Base-by-base conservation (phyloP, 53 echinoderm and acorn worm species). In the Holothuria scabra region DNA sequence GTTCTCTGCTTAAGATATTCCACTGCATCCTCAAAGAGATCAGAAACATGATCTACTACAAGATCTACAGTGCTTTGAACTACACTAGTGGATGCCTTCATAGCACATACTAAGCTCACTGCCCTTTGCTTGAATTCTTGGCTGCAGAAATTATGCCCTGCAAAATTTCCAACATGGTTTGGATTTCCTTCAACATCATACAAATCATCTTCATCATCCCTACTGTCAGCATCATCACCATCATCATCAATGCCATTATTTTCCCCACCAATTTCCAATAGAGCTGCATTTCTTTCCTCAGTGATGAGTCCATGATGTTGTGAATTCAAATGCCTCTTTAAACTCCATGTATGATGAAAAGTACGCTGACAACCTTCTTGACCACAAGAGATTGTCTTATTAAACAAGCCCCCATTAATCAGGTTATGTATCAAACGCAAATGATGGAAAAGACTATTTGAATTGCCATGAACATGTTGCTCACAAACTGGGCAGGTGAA, bases 11-110 rank as follows among this genome's bases (percentile, higher is more conserved):
- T 79, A 28, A 79, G 31, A 58, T 79, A 79, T 28, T 30, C 79
- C 20, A 79, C 58, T 30, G 29, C 79, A 79, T 79, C 59, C 5
- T 7, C 8, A 24, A 79, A 79, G 25, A 79, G 25, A 28, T 79
- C 79, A n/a, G 79, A 79, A 44, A 79, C 56, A 79, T 79, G 79
- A 79, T 79, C 59, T 23, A 79, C 79, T 18, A 79, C 79, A 79
- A 79, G 79, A 25, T 79, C 25, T 3, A 79, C 79, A 57, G 79
- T 58, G 22, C 59, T 79, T 37, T 79, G 59, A 21, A 79, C 79
- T 12, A 56, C 58, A 79, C 58, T 79, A 11, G 6, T 79, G 57
- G 79, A 79, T 28, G 79, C 26, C n/a, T 57, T 79, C 59, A 79
- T 57, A 30, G 79, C 79, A 79, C 79, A 79, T 7, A 79, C 79